Base-by-base conservation (phyloP, 2,888 invertebrate species). In the Nudaria mundana region DNA sequence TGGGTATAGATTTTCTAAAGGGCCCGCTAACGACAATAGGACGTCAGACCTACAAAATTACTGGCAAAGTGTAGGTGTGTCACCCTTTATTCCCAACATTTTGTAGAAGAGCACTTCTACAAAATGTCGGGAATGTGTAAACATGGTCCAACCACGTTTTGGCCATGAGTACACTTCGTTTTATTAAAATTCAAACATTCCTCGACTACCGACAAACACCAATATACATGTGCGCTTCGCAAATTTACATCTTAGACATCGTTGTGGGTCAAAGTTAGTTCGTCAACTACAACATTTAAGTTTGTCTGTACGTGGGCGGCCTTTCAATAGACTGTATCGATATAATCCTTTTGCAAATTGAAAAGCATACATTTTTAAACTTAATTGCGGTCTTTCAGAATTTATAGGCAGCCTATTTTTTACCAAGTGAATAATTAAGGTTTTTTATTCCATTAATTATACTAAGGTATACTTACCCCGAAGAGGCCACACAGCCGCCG, bases 151-250 rank as follows among this genome's bases (percentile, higher is more conserved):
- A 10, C 23, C 39, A 33, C 29, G 33, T 32, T 3, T 5, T 29
- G 10, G 12, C 39, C 39, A 32, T 29, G 31, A 32, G 16, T 38
- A 11, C 31, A 34, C 24, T 42, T 39, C 31, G 12, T 32, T 52
- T 45, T 48, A 52, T 57, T 55, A 54, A 54, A 52, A 56, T 54
- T 54, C 42, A 37, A 25, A 37, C 32, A 37, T 34, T 38, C 28
- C 32, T 33, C 26, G 20, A 50, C 32, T 13, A 34, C 37, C 12
- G 30, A 30, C 16, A 34, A 29, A 15, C n/a, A 29, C 57, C 22
- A 52, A 41, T 20, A 28, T 39, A 30, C 6, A 2, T 4, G 32
- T 16, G 26, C 26, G 13, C 30, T 22, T 22, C 2, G 8, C 28
- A 38, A 41, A 32, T n/a, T 5, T n/a, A 4, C 18, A 18, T 3